These are phyloP conservation scores for Pseudorasbora parva DNA, from an alignment of 2,113 vertebrate species.

Conservation along the genomic window DNA sequence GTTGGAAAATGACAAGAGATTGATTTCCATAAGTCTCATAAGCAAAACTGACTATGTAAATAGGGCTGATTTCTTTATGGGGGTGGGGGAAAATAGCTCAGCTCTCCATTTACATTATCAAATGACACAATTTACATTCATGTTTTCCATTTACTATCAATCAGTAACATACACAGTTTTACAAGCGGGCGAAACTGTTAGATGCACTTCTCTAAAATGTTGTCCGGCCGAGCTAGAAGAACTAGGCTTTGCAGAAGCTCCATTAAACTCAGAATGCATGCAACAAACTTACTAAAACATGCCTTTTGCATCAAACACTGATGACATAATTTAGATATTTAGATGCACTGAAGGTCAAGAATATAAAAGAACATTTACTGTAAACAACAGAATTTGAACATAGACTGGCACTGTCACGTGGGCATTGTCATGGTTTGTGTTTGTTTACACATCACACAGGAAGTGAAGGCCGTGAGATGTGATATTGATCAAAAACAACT, in stretches of 20 bases:
- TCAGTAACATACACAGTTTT: conserved; percentile 53
- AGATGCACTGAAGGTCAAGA: conserved; percentile 68
- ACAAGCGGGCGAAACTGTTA: conserved; percentile 51
- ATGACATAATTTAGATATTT: background rate
- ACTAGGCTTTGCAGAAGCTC: background rate
- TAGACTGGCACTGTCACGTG: conserved; percentile 66
- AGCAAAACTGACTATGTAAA: conserved; percentile 74
- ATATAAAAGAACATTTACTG: conserved; percentile 71
- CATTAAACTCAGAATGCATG: conserved; percentile 4
- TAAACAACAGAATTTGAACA: conserved; percentile 69
- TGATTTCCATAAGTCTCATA: conserved; percentile 68
- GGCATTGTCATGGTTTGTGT: conserved; percentile 74
- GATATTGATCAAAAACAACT: conserved; percentile 39
- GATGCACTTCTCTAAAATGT: conserved; percentile 52
- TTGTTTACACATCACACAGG: conserved; percentile 78
- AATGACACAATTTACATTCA: conserved; percentile 74
- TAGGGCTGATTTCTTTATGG: conserved; percentile 67
- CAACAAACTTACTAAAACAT: background rate
- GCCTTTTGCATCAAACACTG: background rate
- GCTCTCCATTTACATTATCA: conserved; percentile 75
- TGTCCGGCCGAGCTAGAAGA: background rate
- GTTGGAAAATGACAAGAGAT: conserved; percentile 54
- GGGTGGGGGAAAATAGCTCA: conserved; percentile 68
- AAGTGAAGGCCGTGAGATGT: conserved; percentile 65
- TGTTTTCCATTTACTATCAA: conserved; percentile 74